phyloP scores from a whole-genome alignment of 2,888 invertebrate genomes.

The Phorcus lineatus region DNA sequence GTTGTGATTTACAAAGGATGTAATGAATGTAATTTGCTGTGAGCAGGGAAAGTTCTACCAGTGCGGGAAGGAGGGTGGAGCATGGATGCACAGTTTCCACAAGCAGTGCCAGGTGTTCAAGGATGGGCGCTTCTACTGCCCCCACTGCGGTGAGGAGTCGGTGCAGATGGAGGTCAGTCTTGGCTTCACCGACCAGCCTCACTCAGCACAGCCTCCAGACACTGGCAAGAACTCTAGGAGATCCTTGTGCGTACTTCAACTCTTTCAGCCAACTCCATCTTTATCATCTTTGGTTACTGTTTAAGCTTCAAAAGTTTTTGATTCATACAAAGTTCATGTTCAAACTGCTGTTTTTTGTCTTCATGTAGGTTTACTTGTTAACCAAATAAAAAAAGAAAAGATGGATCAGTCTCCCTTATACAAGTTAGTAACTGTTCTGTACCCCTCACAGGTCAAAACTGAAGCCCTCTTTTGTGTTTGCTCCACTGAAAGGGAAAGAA shows the following conservation, averaged over 20 bases:
- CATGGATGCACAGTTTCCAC: slow-evolving; percentile 87
- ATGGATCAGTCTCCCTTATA: not conserved
- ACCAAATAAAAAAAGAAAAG: not conserved
- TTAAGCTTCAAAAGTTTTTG: not conserved
- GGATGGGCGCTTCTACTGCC: slow-evolving; percentile 80
- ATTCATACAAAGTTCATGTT: no score
- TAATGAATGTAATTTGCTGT: not conserved
- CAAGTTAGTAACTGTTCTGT: not conserved
- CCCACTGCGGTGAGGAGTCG: slow-evolving; percentile 83
- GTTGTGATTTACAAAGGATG: not conserved
- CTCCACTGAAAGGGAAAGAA: slow-evolving; percentile 24
- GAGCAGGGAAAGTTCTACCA: slow-evolving; percentile 88
- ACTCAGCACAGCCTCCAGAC: slow-evolving; percentile 13
- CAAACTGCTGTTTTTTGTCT: no score
- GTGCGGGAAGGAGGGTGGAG: slow-evolving; percentile 79
- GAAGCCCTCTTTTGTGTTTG: slow-evolving; percentile 24
- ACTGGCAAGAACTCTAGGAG: slow-evolving; percentile 4
- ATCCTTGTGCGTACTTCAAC: slow-evolving; percentile 21
- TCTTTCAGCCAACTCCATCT: not conserved
- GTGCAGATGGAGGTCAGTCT: slow-evolving; percentile 80
- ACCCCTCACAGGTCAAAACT: slow-evolving; percentile 23
- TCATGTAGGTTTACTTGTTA: no score
- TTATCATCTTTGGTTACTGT: not conserved
- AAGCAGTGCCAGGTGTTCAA: slow-evolving; percentile 82
- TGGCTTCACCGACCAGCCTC: slow-evolving; percentile 79